Base-by-base conservation (phyloP, 2,888 invertebrate genomes). In the Cataglyphis albicans region DNA sequence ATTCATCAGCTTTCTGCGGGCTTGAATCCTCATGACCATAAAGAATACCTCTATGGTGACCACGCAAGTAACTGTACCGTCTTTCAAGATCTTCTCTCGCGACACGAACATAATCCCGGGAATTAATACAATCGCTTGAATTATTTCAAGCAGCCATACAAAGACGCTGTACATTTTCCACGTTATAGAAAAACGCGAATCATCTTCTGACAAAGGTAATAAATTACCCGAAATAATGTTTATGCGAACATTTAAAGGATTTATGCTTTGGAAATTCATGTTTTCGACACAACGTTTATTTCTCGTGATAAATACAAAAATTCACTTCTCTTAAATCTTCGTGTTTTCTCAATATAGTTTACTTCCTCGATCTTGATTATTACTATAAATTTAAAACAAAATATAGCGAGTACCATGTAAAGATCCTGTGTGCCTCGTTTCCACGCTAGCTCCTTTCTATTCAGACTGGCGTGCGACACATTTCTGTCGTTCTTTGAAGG, bases 181-280 rank as follows among this genome's bases (percentile, higher is more conserved):
- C 0, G 18, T 15, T 0, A 65, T 21, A 0, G 88, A 29, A 5
- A 81, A 52, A 32, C n/a, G 68, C 4, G 32, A 80, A 57, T 84
- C 57, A 3, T 70, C 52, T 0, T 38, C n/a, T 0, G 64, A 80
- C 6, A 88, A 3, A 0, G 92, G 92, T 1, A 92, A 70, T 44
- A 85, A 78, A 61, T 92, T 92, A 0, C 89, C 91, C 9, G 91
- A 89, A 0, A 90, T 0, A 1, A 32, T 18, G 55, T 91, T 92
- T 0, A 87, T 9, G 2, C 88, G 18, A 0, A 70, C 81, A 41
- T 91, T 91, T 1, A 90, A 81, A 21, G 68, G 73, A 83, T 87
- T 91, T 5, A 87, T 29, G 6, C 9, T 88, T 57, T 52, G 65
- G 48, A 91, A 91, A 78, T 90, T 67, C 89, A 91, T 91, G 6